A percentile compares a stretch with the other conserved stretches of the same genome.
phyloP scores from a whole-genome alignment of 1,140 invertebrate species.

The Lepidurus packardi region DNA sequence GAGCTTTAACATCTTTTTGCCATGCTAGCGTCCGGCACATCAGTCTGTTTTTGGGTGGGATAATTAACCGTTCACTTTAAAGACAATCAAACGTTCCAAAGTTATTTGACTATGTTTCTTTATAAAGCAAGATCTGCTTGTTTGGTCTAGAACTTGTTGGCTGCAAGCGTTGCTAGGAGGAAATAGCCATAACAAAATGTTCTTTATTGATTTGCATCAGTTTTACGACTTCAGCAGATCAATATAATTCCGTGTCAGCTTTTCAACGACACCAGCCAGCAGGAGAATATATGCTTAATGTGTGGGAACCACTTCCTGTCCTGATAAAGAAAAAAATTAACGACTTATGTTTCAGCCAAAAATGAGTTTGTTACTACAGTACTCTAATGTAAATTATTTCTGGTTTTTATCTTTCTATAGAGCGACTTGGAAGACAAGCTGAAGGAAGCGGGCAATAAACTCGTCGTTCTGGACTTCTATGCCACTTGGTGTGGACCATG shows the following conservation, averaged over 20 bases:
- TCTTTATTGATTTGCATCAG: not conserved
- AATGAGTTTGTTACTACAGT: not conserved
- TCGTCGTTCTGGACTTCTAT: constrained; percentile 79
- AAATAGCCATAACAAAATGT: not conserved
- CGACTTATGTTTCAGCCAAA: not conserved
- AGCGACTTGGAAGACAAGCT: constrained; percentile 66
- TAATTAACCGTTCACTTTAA: too few species aligned
- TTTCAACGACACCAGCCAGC: not conserved
- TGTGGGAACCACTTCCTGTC: not conserved
- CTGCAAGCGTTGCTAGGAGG: not conserved
- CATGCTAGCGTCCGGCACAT: too few species aligned
- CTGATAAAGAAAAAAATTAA: not conserved
- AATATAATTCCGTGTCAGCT: not conserved
- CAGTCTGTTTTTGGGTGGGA: too few species aligned
- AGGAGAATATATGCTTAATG: not conserved
- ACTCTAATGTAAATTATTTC: not conserved
- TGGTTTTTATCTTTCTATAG: constrained; percentile 47
- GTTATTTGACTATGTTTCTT: not conserved
- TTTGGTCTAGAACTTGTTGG: not conserved
- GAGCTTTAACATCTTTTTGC: too few species aligned
- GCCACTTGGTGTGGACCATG: constrained; percentile 76
- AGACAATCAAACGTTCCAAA: too few species aligned
- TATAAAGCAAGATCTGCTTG: not conserved
- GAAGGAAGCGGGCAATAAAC: constrained; percentile 65
- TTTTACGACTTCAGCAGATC: not conserved